Conservation (phyloP, 2,797 vertebrate genomes). For the Acomys russatus region DNA sequence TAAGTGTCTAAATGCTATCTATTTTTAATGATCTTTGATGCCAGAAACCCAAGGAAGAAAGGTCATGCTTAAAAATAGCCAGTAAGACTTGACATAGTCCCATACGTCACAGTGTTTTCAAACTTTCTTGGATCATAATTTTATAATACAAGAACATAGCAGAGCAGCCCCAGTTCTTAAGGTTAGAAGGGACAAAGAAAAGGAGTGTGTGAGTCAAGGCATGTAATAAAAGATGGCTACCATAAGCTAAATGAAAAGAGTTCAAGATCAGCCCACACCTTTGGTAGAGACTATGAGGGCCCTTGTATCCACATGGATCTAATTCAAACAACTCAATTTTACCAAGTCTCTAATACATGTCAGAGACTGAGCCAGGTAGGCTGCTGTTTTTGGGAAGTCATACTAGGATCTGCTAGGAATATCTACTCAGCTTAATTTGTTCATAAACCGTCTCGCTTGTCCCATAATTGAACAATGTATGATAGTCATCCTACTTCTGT, state of each 20-base stretch:
- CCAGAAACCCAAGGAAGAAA: constrained; percentile 78
- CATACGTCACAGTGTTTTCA: constrained; percentile 64
- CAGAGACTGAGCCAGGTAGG: neutral
- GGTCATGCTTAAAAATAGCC: constrained; percentile 76
- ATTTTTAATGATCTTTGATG: constrained; percentile 83
- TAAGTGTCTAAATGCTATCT: constrained; percentile 73
- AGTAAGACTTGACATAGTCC: neutral
- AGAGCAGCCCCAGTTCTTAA: neutral
- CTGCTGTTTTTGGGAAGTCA: neutral
- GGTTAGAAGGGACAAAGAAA: neutral
- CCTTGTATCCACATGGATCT: neutral
- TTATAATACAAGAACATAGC: neutral
- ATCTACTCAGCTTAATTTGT: neutral
- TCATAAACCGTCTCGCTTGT: neutral
- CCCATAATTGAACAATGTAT: constrained; percentile 1
- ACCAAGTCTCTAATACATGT: neutral
- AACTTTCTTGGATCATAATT: constrained; percentile 39
- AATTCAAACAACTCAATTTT: neutral
- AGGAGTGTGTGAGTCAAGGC: neutral
- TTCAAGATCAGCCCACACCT: neutral
- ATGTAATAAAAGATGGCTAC: neutral
- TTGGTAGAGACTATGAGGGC: neutral
- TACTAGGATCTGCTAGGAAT: neutral
- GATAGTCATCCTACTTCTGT: neutral
- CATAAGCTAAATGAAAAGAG: neutral